Conservation (phyloP, 2,113 vertebrate genomes). For the Plecotus auritus region DNA sequence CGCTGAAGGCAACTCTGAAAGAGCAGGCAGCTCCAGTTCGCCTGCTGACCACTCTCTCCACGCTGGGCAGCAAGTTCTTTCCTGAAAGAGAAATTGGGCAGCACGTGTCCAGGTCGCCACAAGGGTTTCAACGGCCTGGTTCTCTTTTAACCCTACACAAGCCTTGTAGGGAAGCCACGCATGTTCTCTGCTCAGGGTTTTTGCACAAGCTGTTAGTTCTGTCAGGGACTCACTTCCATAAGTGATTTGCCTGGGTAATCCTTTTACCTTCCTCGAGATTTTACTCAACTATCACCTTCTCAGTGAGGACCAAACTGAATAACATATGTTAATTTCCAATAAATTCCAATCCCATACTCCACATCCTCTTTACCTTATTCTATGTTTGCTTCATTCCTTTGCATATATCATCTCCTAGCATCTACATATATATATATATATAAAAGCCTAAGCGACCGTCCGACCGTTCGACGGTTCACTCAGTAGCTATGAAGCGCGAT, state of each 20-base stretch:
- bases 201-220: background rate
- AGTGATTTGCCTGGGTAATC: background rate
- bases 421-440: too few species aligned
- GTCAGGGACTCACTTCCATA: background rate
- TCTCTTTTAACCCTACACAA: background rate
- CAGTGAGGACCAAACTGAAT: background rate
- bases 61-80: background rate
- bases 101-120: background rate
- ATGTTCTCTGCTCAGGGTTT: background rate
- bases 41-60: background rate
- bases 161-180: fast-evolving
- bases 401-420: background rate
- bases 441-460: too few species aligned
- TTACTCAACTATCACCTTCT: background rate
- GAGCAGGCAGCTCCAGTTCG: too few species aligned
- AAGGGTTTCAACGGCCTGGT: background rate
- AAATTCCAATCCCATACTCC: background rate
- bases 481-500: too few species aligned
- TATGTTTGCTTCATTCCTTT: background rate
- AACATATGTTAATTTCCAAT: background rate
- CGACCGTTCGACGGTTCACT: too few species aligned
- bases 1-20: background rate
- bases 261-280: background rate
- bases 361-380: background rate
- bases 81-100: background rate